A percentile compares a stretch with the other conserved stretches of the same genome.
These are phyloP conservation scores for Camelus dromedarius DNA, from an alignment of 2,113 vertebrate species.

Conservation along the genomic window DNA sequence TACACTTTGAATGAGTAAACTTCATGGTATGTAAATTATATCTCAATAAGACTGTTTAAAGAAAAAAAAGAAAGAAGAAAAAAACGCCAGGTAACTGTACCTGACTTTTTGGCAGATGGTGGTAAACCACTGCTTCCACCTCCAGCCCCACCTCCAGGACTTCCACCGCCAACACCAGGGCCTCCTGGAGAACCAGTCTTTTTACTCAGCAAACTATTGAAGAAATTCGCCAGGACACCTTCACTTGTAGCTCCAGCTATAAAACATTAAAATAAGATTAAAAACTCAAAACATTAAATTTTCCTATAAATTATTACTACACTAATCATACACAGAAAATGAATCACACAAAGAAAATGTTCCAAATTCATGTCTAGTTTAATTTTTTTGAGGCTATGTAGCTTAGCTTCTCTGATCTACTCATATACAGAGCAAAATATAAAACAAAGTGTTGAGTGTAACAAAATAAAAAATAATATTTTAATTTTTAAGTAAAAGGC, in stretches of 20 bases:
- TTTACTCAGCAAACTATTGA: slow-evolving; percentile 98
- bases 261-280: not conserved
- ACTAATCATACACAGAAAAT: not conserved
- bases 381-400: not conserved
- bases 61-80: not conserved
- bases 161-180: slow-evolving; percentile 89
- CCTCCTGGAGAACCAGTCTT: slow-evolving; percentile 96
- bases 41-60: not conserved
- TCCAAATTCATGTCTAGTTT: slow-evolving; percentile 9
- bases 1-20: not conserved
- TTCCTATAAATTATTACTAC: not conserved
- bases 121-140: slow-evolving; percentile 91
- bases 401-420: not conserved
- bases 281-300: slow-evolving; percentile 16
- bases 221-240: slow-evolving; percentile 99
- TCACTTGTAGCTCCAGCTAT: slow-evolving; percentile 97
- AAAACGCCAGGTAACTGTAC: slow-evolving; percentile 81
- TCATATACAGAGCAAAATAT: not conserved
- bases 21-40: not conserved
- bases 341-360: not conserved
- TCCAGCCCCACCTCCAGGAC: slow-evolving; percentile 87
- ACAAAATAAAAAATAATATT: not conserved
- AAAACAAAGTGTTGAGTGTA: not conserved
- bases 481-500: not conserved
- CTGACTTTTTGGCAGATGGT: slow-evolving; percentile 96